Conservation (phyloP, 2,113 vertebrate species). For the Xerus inauris region DNA sequence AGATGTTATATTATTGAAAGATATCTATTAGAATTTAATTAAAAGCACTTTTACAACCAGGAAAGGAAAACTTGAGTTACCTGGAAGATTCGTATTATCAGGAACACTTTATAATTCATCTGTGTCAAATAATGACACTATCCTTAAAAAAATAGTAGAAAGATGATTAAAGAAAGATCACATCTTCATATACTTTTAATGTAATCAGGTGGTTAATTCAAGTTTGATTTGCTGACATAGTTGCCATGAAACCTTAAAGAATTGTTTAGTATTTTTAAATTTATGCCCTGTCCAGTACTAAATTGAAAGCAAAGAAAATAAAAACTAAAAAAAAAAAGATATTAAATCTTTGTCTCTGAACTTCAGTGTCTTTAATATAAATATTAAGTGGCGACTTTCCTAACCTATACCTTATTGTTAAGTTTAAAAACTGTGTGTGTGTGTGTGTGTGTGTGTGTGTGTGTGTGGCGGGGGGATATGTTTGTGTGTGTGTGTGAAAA, state of each 20-base stretch:
- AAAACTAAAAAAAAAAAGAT: not conserved
- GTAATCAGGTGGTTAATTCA: not conserved
- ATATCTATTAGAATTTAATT: not conserved
- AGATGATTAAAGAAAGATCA: not conserved
- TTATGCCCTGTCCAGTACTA: not conserved
- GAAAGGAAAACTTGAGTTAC: not conserved
- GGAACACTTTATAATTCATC: not conserved
- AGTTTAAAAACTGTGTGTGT: not conserved
- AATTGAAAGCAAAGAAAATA: not conserved
- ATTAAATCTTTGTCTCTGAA: not conserved
- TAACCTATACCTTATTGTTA: not conserved
- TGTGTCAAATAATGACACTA: not conserved
- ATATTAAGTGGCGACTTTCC: not conserved
- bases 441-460: not conserved
- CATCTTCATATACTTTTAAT: not conserved
- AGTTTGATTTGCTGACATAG: not conserved
- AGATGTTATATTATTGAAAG: not conserved
- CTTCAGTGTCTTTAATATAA: not conserved
- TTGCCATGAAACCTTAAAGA: not conserved
- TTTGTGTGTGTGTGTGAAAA: not conserved
- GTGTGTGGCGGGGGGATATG: not conserved
- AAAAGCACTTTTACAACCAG: not conserved
- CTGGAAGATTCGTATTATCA: not conserved
- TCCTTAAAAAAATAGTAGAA: not conserved
- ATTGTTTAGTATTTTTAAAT: constrained; percentile 4